Base-by-base conservation (phyloP, 2,113 vertebrate genomes). In the Paracanthobrama guichenoti region DNA sequence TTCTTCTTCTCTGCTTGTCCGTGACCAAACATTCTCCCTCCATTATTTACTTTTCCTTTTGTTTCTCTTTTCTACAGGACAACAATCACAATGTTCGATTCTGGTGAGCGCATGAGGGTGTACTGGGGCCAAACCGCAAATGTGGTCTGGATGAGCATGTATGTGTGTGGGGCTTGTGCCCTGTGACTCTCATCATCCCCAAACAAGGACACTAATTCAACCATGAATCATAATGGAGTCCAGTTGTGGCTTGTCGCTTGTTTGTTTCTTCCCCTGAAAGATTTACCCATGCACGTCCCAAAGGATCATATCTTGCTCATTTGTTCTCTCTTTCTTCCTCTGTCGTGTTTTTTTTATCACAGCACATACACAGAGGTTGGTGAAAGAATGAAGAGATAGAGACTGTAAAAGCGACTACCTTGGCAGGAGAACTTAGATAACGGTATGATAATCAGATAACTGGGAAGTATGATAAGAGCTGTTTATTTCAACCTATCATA, bases 181-280 rank as follows among this genome's bases (percentile, higher is more conserved):
- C 62, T 60, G 62, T 66, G 48, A 89, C 87, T 86, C 86, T 77
- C 35, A 50, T 78, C 81, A 87, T 85, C 83, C 73, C 86, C 67
- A 86, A 90, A 89, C 88, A 89, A 76, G 83, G 83, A 79, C 64
- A 84, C 81, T 48, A 86, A 79, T 82, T 84, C 87, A 89, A 87
- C 86, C 84, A 50, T 87, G 82, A 86, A 55, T 62, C 26, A 57
- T 86, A 88, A 88, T 87, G 55, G 28, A 42, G 76, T 86, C 88
- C 86, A 89, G 88, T 89, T 89, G 84, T 83, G 81, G 82, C 83
- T 83, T 86, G 86, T 83, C 76, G n/a, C 82, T 79, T 88, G 87
- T 88, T 88, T 87, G 85, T 85, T 86, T 87, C 82, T 84, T 81
- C 53, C 57, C 10, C 50, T 72, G 81, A 88, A 87, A 85, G 85